Evolutionary conservation across 1,140 invertebrate species (phyloP), one percentile per base, ranked within the genome.

Genomic region (Cydia strobilella): DNA sequence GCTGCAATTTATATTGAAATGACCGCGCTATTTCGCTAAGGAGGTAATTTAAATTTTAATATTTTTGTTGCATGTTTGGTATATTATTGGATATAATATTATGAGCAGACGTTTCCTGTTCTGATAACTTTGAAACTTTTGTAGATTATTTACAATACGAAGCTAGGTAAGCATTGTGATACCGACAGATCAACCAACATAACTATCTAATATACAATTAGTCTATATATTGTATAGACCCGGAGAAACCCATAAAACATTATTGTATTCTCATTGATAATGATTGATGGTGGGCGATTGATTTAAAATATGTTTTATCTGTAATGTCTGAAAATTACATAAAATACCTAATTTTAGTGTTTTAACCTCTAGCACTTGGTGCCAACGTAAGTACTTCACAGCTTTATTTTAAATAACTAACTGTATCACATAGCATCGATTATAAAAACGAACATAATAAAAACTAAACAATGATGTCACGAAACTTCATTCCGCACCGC

Each of bases 381-480:
- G 7, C 54, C 54, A 59, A 59, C 54, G 54, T n/a, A n/a, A n/a
- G n/a, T 23, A 59, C 54, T 59, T 59, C 20, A 12, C 54, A 59
- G 54, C 0, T 59, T 23, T n/a, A 59, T 23, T 59, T 10, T 59
- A 59, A 59, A 78, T 63, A 78, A 48, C 66, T 78, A 78, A 78
- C 78, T 80, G 76, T 77, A 80, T 75, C 74, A 76, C 74, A 74
- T 65, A 73, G 75, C 74, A 71, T 75, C 39, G 78, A 77, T 77
- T 76, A 75, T 72, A 74, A 77, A 63, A 75, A 54, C 48, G 69
- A 76, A 45, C 75, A 73, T 76, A 73, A 82, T 77, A 82, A 81
- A 85, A 83, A 84, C 74, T 77, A 79, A 75, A 84, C 77, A 81
- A 86, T 83, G 80, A 80, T 83, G 86, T 86, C 82, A 86, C 78